phyloP scores from a whole-genome alignment of 1,140 invertebrate species.

The Venustaconcha ellipsiformis region DNA sequence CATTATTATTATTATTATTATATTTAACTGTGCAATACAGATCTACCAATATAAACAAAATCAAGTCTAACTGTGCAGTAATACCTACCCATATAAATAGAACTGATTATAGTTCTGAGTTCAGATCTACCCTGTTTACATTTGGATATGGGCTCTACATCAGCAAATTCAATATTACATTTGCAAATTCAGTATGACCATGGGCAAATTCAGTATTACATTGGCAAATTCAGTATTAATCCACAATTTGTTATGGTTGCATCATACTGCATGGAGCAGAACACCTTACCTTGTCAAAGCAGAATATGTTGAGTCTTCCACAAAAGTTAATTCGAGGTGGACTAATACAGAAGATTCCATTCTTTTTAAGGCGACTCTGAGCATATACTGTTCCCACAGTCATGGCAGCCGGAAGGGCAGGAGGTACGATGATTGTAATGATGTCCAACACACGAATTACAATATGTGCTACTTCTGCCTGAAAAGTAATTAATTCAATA shows the following conservation, averaged over 20 bases:
- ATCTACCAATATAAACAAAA: too few species aligned
- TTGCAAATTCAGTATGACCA: not conserved
- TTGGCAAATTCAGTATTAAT: not conserved
- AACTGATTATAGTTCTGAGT: not conserved
- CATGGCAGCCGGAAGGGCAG: conserved; percentile 97
- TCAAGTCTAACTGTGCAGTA: too few species aligned
- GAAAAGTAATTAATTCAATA: conserved; percentile 8
- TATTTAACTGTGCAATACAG: too few species aligned
- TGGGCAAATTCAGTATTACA: not conserved
- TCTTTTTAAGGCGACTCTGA: conserved; percentile 77
- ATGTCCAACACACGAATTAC: conserved; percentile 88
- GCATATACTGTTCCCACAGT: conserved; percentile 90
- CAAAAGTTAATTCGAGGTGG: conserved; percentile 92
- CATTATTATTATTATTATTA: too few species aligned
- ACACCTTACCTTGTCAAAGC: conserved; percentile 90
- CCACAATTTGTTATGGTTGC: not conserved
- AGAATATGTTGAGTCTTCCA: conserved; percentile 92
- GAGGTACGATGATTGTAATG: conserved; percentile 95
- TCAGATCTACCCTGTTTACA: not conserved
- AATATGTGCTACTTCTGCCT: conserved; percentile 67
- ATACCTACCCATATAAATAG: too few species aligned
- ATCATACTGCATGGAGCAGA: not conserved
- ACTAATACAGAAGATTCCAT: conserved; percentile 93
- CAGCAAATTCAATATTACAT: not conserved
- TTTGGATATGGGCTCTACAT: not conserved